Evolutionary conservation across 2,113 vertebrate species (phyloP), one percentile per base, ranked within the genome.

Genomic region (Dipodomys merriami): DNA sequence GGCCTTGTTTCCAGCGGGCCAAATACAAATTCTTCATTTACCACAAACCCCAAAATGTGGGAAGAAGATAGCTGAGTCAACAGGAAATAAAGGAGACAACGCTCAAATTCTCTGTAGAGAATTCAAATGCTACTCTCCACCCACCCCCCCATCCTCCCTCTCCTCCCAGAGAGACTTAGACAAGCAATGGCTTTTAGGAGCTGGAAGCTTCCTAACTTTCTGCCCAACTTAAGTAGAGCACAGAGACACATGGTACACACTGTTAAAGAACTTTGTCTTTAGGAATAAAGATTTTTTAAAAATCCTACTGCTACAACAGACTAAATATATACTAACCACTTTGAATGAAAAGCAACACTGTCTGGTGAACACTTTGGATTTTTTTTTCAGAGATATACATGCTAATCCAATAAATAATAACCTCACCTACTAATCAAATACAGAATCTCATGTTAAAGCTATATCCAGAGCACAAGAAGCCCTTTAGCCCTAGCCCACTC

Each of bases 11-110:
- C 94, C 77, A 96, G 86, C 81, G 87, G 69, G 95, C 95, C 83
- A 95, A 91, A 93, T 85, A 93, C 94, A 96, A 92, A 97, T 97
- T 96, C 94, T 95, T 96, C 94, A 91, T 84, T 96, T 88, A 96
- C 97, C 97, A 96, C 97, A 97, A 96, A 95, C 88, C 90, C 90
- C 62, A 86, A 95, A 96, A 94, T 97, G 97, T 97, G 97, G 96
- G 95, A 96, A 97, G 94, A 97, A 97, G 96, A 97, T 95, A 90
- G 95, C 95, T 96, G 96, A 97, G 96, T 97, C 96, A 97, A 96
- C 97, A 97, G 96, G 97, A 97, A 97, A 89, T 88, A 83, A 82
- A 95, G 92, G 92, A 97, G 96, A 97, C 93, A 77, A 83, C 85
- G 69, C 95, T 93, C 39, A 60, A 57, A 46, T 92, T 90, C 93